Percentiles rank a stretch among this genome's conserved stretches.
Evolutionary conservation across 2,888 invertebrate species (phyloP).

Genomic region (Pemphredon lugubris): DNA sequence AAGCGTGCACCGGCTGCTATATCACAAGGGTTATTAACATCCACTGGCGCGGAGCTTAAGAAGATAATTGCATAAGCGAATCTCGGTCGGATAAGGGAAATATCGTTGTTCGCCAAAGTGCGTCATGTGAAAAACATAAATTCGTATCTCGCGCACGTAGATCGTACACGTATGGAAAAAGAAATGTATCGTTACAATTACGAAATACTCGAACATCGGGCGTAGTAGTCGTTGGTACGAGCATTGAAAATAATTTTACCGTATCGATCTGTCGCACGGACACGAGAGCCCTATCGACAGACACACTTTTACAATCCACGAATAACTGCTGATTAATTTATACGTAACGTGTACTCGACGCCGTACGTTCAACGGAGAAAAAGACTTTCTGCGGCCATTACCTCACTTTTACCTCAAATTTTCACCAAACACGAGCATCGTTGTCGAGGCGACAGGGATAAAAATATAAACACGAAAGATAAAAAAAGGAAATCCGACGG

Average conservation of each 20-base stretch:
- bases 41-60: neutral
- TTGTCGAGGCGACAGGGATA: slow-evolving; percentile 1
- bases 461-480: slow-evolving; percentile 6
- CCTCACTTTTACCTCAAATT: slow-evolving; percentile 25
- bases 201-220: no score
- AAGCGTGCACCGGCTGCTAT: no score
- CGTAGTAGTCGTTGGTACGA: no score
- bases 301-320: neutral
- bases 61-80: no score
- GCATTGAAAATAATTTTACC: no score
- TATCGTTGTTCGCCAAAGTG: no score
- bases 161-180: no score
- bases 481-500: slow-evolving; percentile 15
- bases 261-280: no score
- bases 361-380: neutral
- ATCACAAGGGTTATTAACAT: neutral
- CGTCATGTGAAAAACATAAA: no score
- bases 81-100: neutral
- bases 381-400: slow-evolving; percentile 29
- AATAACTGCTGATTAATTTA: slow-evolving; percentile 35
- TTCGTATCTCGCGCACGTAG: no score
- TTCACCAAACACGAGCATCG: slow-evolving; percentile 6
- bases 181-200: no score
- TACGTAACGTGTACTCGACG: neutral
- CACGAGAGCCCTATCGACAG: neutral